Base-by-base conservation (phyloP, 2,888 invertebrate species). In the Hoplodrina blanda region DNA sequence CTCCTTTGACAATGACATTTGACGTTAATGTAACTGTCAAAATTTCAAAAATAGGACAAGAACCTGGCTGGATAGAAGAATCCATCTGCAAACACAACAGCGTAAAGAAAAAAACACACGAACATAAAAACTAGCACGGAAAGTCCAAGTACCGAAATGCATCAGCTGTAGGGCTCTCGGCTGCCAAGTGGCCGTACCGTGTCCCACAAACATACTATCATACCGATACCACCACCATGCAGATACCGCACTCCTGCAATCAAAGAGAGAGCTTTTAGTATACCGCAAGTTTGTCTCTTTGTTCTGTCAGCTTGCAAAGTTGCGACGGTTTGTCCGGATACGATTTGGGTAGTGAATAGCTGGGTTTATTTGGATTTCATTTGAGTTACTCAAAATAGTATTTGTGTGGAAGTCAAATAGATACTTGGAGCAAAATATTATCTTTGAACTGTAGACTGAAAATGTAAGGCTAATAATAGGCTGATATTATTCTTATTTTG, bases 181-280 rank as follows among this genome's bases (percentile, higher is more conserved):
- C 78, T 79, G 84, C 84, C 85, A 90, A 92, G 92, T 87, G 89
- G 72, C 84, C 71, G 72, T 64, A 65, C 73, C 78, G 81, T 83
- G 87, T 84, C 85, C 87, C 83, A 87, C 83, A 85, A 87, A 86
- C 87, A 85, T 72, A 84, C 80, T 80, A 55, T 80, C 70, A 69
- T 76, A 62, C 76, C 68, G 57, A 76, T 76, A 69, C 66, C 67
- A 69, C 67, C 61, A 53, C 55, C 67, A 69, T 49, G 57, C 66
- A 63, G 70, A 66, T 89, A 87, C 85, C 84, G 87, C 85, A 82
- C 86, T 85, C 86, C 86, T 81, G 91, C 93, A 93, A 93, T 93
- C 92, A 91, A 89, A 91, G 90, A 87, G 90, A 93, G 89, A 92
- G 93, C 92, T 92, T 91, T 93, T 89, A 91, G 88, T 86, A 85